These are phyloP conservation scores for Gopherus evgoodei DNA, from an alignment of 2,113 vertebrate genomes.

Conservation along the genomic window DNA sequence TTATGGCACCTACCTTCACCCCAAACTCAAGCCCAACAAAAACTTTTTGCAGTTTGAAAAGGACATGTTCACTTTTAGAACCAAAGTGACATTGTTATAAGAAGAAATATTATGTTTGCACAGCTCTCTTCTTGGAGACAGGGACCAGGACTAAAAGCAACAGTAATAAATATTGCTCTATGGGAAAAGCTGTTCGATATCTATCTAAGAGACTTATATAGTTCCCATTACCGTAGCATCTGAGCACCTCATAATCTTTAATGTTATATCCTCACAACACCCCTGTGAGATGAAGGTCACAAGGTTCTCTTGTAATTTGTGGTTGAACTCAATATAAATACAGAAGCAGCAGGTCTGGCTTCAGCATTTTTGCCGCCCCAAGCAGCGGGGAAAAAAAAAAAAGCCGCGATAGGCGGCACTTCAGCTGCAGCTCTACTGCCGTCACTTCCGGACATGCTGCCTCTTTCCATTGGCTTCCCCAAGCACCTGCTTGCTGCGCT, in stretches of 20 bases:
- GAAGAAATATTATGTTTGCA: background rate
- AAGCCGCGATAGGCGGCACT: too few relatives aligned
- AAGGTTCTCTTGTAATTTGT: background rate
- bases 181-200: background rate
- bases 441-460: too few relatives aligned
- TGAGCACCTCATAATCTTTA: background rate
- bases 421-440: too few relatives aligned
- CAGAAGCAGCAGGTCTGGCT: background rate
- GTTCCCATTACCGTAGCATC: background rate
- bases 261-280: background rate
- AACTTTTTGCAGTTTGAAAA: background rate
- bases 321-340: background rate
- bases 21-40: background rate
- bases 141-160: background rate
- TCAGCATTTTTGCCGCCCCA: too few relatives aligned
- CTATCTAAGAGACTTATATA: background rate
- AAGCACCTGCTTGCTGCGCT: too few relatives aligned
- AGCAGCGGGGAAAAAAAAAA: too few relatives aligned
- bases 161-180: background rate
- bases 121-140: background rate
- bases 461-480: too few relatives aligned
- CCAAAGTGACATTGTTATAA: background rate
- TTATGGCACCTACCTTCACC: background rate
- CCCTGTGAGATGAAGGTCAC: background rate
- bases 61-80: background rate